Base-by-base conservation (phyloP, 2,113 vertebrate genomes). In the Neogale vison region DNA sequence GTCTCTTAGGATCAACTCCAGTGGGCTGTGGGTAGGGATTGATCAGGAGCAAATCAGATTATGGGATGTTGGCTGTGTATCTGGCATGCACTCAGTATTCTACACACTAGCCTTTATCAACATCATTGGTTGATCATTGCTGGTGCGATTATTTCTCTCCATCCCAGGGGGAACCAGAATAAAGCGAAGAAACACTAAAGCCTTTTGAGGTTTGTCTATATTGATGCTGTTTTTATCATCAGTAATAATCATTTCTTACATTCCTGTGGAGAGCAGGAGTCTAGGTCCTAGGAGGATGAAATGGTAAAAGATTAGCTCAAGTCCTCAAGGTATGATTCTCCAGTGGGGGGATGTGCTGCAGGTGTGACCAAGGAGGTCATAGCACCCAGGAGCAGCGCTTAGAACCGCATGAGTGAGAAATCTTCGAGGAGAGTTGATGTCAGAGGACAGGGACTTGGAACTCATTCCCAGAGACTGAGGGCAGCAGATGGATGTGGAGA, bases 211-310 rank as follows among this genome's bases (percentile, higher is more conserved):
- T 20, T 69, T 88, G 61, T 67, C 26, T 88, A 11, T 31, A 59
- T 13, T 69, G 10, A 42, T 23, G 29, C 72, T 93, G 61, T 69
- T 96, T 96, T 90, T 92, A 92, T 97, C 47, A 39, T 3, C 21
- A 59, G 55, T 52, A 50, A 47, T 42, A 34, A 61, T 3, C 21
- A 76, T 92, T 67, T 77, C 23, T 52, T 83, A 71, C 7, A 7
- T n/a, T n/a, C 74, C 13, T 71, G 2, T 18, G 84, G 71, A 79
- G 12, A 42, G 21, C 13, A 61, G n/a, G 20, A 85, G n/a, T 7
- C 67, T n/a, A 39, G 47, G 24, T 74, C 4, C 20, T 13, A 14
- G 31, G 34, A 69, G 1, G n/a, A 61, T 23, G 42, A 88, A 57
- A 17, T 50, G 42, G 34, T 77, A 31, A 72, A 61, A 12, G 42